Conservation (phyloP, 2,888 invertebrate genomes). For the Phaedon cochleariae region DNA sequence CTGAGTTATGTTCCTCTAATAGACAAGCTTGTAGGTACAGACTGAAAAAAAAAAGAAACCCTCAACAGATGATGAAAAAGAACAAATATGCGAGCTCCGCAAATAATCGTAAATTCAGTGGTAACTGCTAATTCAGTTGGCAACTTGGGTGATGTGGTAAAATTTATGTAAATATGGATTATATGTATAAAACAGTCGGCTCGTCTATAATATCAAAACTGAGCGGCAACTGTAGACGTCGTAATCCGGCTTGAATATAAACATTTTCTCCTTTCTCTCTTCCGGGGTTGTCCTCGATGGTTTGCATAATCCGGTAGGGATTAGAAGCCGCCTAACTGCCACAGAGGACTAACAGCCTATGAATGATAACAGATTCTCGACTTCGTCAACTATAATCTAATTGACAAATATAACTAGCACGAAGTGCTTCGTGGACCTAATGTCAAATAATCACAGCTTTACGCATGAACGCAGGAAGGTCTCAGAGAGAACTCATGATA, state of each 20-base stretch:
- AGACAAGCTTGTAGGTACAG: too few relatives aligned
- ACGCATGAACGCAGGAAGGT: too few relatives aligned
- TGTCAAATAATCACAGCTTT: background rate
- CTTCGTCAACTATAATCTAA: background rate
- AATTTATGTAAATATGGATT: conserved; percentile 58
- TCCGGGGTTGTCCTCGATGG: conserved; percentile 40
- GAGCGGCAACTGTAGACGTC: conserved; percentile 49
- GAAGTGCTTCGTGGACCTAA: background rate
- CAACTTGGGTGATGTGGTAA: conserved; percentile 49
- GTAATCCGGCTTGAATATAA: conserved; percentile 51
- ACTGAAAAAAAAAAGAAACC: background rate
- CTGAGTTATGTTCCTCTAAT: too few relatives aligned
- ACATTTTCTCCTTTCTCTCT: conserved; percentile 44
- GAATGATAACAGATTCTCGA: conserved; percentile 14
- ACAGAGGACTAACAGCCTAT: conserved; percentile 14
- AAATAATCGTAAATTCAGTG: conserved; percentile 39
- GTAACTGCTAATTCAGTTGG: conserved; percentile 41
- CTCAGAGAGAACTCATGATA: too few relatives aligned
- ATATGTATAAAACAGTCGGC: conserved; percentile 52
- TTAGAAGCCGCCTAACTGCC: conserved; percentile 39
- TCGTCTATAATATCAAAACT: conserved; percentile 51
- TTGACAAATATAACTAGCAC: background rate
- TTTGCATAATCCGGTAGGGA: conserved; percentile 52
- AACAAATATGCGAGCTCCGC: conserved; percentile 6
- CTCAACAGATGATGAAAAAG: background rate